phyloP scores from a whole-genome alignment of 2,113 vertebrate species.

The Gymnorhina tibicen region DNA sequence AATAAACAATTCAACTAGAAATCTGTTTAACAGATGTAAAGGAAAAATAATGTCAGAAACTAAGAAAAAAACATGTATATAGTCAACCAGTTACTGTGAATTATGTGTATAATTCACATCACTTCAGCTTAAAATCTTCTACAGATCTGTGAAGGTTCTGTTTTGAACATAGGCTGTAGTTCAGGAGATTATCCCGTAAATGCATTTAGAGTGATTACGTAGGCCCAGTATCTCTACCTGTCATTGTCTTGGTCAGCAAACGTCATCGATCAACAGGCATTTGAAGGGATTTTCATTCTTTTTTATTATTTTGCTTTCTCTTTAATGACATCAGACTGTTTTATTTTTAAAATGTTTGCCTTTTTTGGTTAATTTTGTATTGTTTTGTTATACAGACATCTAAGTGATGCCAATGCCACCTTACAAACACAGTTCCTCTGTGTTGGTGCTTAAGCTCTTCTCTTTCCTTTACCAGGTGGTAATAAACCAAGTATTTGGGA shows the following conservation, averaged over 20 bases:
- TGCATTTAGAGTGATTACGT: background rate
- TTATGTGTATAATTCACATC: background rate
- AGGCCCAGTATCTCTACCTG: background rate
- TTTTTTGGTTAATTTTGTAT: background rate
- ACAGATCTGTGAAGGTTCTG: background rate
- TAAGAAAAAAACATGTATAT: background rate
- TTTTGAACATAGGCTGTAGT: background rate
- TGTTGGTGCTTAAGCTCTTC: background rate
- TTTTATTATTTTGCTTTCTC: background rate
- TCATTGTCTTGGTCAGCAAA: background rate
- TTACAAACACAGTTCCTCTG: background rate
- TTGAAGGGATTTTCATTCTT: background rate
- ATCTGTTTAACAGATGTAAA: background rate
- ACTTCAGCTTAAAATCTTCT: background rate
- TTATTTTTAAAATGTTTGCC: background rate
- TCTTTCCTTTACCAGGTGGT: background rate
- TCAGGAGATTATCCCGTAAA: background rate
- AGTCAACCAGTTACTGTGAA: background rate
- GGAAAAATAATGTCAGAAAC: background rate
- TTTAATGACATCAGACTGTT: background rate
- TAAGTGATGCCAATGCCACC: background rate
- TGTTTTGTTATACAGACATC: background rate
- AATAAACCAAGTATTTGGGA: background rate
- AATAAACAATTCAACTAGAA: background rate
- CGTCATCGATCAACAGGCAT: background rate